Conservation (phyloP, 2,113 vertebrate genomes). For the Orientallactaga bullata region DNA sequence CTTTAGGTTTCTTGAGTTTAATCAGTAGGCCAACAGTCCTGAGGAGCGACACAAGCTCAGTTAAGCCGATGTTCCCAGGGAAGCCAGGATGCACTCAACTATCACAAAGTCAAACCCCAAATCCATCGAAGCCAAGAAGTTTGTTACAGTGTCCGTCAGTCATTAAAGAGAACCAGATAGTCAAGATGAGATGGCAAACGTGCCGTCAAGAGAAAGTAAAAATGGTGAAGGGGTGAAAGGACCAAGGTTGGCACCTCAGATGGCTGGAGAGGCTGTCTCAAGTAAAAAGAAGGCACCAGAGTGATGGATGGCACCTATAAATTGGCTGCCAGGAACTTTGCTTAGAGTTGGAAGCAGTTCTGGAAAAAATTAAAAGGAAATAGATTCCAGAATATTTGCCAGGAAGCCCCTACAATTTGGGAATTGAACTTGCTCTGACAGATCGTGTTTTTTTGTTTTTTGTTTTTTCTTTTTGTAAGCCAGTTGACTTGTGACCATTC, state of each 20-base stretch:
- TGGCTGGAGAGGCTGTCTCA: neutral
- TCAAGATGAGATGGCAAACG: neutral
- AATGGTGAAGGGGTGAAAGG: neutral
- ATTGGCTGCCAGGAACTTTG: neutral
- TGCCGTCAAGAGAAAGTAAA: neutral
- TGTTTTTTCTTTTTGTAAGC: neutral
- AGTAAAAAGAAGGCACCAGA: no score
- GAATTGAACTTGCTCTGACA: constrained; percentile 9
- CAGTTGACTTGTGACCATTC: constrained; percentile 22
- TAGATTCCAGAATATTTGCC: neutral
- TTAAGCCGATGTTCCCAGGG: neutral
- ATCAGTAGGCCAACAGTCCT: neutral
- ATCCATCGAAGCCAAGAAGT: neutral
- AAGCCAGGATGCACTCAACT: neutral
- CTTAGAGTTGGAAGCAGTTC: neutral
- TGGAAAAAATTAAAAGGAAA: neutral
- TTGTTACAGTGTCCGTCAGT: neutral
- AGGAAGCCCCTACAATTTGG: neutral
- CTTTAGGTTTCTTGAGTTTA: neutral
- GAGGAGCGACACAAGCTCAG: neutral
- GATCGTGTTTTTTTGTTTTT: neutral
- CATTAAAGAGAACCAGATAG: neutral
- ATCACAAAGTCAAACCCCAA: constrained; percentile 18
- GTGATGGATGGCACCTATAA: neutral
- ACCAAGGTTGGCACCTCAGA: neutral